Percentiles rank a stretch among this genome's conserved stretches.
Evolutionary conservation across 2,797 vertebrate genomes (phyloP).

Genomic region (Naso thynnoides): DNA sequence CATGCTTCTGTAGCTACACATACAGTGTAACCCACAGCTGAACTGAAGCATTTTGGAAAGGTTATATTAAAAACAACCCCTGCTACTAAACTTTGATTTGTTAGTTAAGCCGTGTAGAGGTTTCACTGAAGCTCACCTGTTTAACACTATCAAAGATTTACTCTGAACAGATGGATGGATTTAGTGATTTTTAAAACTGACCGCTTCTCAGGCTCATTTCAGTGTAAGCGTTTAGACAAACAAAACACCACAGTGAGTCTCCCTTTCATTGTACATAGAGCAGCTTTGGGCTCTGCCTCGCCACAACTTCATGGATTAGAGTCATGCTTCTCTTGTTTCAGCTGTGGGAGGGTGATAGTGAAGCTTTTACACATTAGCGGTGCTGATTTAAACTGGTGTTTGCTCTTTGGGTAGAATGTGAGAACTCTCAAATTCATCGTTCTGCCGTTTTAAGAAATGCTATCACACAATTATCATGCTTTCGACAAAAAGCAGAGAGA

Average conservation of each 20-base stretch:
- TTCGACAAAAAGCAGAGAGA: conserved; percentile 40
- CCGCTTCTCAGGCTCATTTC: conserved; percentile 47
- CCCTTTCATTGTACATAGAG: conserved; percentile 60
- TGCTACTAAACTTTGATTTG: neutral
- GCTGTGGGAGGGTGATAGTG: conserved; percentile 41
- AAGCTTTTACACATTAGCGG: conserved; percentile 28
- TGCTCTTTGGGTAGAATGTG: neutral
- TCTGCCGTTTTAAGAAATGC: conserved; percentile 45
- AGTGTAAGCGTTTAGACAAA: conserved; percentile 54
- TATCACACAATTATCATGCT: conserved; percentile 33
- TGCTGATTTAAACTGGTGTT: neutral
- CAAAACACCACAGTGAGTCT: conserved; percentile 56
- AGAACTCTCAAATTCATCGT: conserved; percentile 32
- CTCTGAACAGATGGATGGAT: conserved; percentile 34
- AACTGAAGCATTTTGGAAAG: neutral
- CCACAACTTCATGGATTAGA: conserved; percentile 64
- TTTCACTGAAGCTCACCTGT: conserved; percentile 22
- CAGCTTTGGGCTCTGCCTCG: conserved; percentile 44
- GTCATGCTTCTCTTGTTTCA: conserved; percentile 47
- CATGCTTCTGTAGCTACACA: neutral
- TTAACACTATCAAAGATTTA: conserved; percentile 44
- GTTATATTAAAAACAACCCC: neutral
- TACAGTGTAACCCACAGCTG: neutral
- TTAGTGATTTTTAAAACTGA: conserved; percentile 33
- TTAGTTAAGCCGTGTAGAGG: conserved; percentile 17